Evolutionary conservation across 2,888 invertebrate species (phyloP).

Genomic region (Euzophera pinguis): DNA sequence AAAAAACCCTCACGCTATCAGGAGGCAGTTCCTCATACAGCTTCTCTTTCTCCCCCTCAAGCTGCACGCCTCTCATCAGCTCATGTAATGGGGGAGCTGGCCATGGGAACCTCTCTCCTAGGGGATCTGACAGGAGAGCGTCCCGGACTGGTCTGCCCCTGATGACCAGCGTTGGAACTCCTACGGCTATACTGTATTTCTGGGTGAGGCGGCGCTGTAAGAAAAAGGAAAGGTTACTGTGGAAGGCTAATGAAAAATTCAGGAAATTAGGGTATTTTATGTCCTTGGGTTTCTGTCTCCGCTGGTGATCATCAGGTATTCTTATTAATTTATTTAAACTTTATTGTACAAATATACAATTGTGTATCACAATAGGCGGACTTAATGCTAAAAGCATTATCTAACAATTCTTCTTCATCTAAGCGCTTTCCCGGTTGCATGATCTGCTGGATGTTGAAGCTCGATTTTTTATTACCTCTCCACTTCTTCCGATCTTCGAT

Average conservation of each 20-base stretch:
- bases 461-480: too few relatives aligned
- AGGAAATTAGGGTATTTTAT: background rate
- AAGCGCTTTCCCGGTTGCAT: too few relatives aligned
- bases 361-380: too few relatives aligned
- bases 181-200: slow-evolving; percentile 87
- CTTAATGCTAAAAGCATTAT: too few relatives aligned
- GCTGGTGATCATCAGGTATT: too few relatives aligned
- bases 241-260: background rate
- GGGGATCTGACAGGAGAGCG: slow-evolving; percentile 84
- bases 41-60: slow-evolving; percentile 58
- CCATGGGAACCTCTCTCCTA: slow-evolving; percentile 87
- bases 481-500: too few relatives aligned
- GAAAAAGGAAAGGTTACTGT: slow-evolving; percentile 6
- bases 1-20: slow-evolving; percentile 85
- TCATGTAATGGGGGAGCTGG: slow-evolving; percentile 83
- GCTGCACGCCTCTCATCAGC: slow-evolving; percentile 72
- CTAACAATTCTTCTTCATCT: too few relatives aligned
- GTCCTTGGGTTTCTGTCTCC: too few relatives aligned
- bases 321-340: too few relatives aligned
- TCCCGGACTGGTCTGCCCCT: slow-evolving; percentile 85
- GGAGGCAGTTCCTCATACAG: slow-evolving; percentile 81
- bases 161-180: slow-evolving; percentile 87
- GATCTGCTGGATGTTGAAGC: too few relatives aligned
- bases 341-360: too few relatives aligned
- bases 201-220: slow-evolving; percentile 86